Evolutionary conservation across 1,140 invertebrate genomes (phyloP), one percentile per base, ranked within the genome.

Genomic region (Linepithema humile): DNA sequence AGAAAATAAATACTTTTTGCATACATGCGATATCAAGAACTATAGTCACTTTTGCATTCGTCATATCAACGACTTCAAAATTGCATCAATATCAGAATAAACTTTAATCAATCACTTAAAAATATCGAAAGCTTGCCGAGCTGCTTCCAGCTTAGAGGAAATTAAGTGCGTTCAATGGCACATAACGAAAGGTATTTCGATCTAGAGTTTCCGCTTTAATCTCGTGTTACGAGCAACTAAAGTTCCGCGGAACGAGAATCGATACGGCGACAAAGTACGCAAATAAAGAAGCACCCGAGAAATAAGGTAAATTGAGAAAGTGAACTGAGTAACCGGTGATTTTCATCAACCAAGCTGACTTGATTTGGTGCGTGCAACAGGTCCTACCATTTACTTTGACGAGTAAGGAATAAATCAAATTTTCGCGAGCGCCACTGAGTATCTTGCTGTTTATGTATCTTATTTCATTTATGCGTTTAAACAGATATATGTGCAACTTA

Each of bases 311-410:
- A 74, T 74, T 74, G 69, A 70, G 75, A 74, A 77, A 64, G 72
- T 74, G 59, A 75, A 75, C 64, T 53, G 72, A 83, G 70, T 59
- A 83, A 83, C 72, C 82, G 45, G 72, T 75, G 82, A 83, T 83
- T 83, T 83, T 77, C 82, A 75, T 83, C 72, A 77, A 83, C 40
- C 59, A 50, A 53, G 72, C 38, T 29, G 38, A 23, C 57, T 77
- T 64, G 82, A 83, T 75, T 78, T 62, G 59, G 45, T 29, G 82
- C 59, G 72, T 83, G 82, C 82, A 83, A 83, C 82, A 83, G 82
- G 82, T 83, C 26, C 48, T 53, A 26, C 45, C 45, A 64, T 83
- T 83, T 77, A 83, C 82, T 75, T 83, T 59, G 57, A 72, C 40
- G 57, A 73, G 67, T 75, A 75, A 82, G 55, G 53, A 75, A 40